These are phyloP conservation scores for Drosophila quasianomalipes DNA, from an alignment of 2,888 invertebrate species.

Conservation along the genomic window DNA sequence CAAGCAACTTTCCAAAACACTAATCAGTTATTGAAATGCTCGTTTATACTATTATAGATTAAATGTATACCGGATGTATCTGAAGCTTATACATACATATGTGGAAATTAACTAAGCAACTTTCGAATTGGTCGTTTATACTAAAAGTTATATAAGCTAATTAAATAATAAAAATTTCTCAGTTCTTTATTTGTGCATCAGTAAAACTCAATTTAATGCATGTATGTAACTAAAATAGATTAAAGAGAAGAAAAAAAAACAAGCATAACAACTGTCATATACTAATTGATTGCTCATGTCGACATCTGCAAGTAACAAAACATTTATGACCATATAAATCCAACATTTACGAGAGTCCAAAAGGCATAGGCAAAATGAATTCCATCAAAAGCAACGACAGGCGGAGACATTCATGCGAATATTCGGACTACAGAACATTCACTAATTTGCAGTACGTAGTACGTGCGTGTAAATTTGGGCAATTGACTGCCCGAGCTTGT, in stretches of 20 bases:
- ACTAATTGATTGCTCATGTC: slow-evolving; percentile 24
- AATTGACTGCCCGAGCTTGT: slow-evolving; percentile 39
- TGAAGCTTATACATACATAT: not conserved
- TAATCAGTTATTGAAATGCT: not conserved
- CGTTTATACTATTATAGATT: not conserved
- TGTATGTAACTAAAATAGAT: not conserved
- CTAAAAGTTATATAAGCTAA: not conserved
- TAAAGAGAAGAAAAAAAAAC: no score
- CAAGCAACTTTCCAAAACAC: not conserved
- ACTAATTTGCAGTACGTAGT: slow-evolving; percentile 74
- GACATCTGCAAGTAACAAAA: slow-evolving; percentile 20
- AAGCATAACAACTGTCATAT: slow-evolving; percentile 7
- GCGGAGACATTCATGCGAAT: slow-evolving; percentile 37
- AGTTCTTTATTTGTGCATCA: not conserved
- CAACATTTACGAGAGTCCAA: slow-evolving; percentile 25
- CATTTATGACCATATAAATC: slow-evolving; percentile 2
- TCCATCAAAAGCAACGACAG: slow-evolving; percentile 69
- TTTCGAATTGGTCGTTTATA: not conserved
- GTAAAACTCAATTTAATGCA: not conserved
- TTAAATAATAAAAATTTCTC: not conserved
- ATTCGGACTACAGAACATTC: slow-evolving; percentile 33
- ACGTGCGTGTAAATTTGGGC: slow-evolving; percentile 61
- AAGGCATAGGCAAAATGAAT: slow-evolving; percentile 34
- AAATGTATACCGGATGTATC: not conserved
- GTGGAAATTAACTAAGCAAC: slow-evolving; percentile 6